Evolutionary conservation across 1,140 invertebrate species (phyloP).

Genomic region (Mylabris phalerata): DNA sequence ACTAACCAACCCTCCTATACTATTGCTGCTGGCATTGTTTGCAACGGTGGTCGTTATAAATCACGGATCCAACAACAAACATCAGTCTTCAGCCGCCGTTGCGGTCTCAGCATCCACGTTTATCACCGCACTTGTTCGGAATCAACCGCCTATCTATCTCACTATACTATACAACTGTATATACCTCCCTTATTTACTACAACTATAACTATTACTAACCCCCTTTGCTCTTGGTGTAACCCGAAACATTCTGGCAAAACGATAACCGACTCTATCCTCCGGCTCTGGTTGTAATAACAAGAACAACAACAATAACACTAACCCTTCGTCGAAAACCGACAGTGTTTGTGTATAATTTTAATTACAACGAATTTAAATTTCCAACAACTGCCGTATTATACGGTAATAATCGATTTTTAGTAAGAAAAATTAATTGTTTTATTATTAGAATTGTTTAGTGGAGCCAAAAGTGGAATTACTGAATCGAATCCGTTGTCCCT

Average conservation of each 20-base stretch:
- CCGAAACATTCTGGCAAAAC: not conserved
- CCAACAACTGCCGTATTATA: too few relatives aligned
- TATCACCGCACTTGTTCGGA: constrained; percentile 37
- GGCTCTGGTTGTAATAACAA: not conserved
- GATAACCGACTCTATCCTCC: not conserved
- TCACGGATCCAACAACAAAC: constrained; percentile 38
- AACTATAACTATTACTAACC: not conserved
- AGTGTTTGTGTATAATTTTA: constrained; percentile 16
- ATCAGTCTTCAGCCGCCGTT: constrained; percentile 33
- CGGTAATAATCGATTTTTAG: too few relatives aligned
- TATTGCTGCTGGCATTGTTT: too few relatives aligned
- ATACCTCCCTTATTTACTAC: not conserved
- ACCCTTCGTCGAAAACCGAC: not conserved
- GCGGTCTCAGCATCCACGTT: constrained; percentile 33
- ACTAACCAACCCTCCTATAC: not conserved
- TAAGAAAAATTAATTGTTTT: too few relatives aligned
- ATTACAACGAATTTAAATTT: not conserved
- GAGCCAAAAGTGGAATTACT: too few relatives aligned
- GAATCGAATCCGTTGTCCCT: too few relatives aligned
- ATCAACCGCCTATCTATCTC: constrained; percentile 37
- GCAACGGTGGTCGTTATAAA: constrained; percentile 23
- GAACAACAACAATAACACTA: too few relatives aligned
- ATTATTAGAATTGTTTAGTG: too few relatives aligned
- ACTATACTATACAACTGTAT: not conserved
- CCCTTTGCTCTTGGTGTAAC: not conserved